Evolutionary conservation across 2,888 invertebrate genomes (phyloP), one percentile per base, ranked within the genome.

Genomic region (Eristalis tenax): DNA sequence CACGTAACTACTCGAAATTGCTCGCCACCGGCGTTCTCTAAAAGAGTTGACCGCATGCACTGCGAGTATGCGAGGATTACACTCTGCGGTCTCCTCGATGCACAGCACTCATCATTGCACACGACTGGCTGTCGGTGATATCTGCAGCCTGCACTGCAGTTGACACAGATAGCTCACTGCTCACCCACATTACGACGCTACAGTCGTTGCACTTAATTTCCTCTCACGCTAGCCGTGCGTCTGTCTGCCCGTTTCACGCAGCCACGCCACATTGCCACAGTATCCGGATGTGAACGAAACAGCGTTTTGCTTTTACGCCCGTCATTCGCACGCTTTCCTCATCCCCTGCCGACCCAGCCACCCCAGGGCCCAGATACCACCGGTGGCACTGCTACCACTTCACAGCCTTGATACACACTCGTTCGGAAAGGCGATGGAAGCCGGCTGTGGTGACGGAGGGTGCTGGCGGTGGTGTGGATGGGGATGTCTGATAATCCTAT

Each of bases 141-240:
- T 23, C 26, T 26, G 26, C 26, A 26, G 13, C 11, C 26, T 26
- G 26, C 26, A 26, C 15, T 59, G 59, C 59, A 59, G 13, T 59
- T 87, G 65, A 70, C 75, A 64, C 57, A 79, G 61, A 38, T 71
- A 43, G 28, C 74, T 38, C 64, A 32, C 59, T 66, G 28, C 74
- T 38, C 64, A 32, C 59, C 70, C 73, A 40, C 56, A 84, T 78
- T 57, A 64, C 38, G 63, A 28, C 32, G 26, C 11, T n/a, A 18
- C 8, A 22, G 13, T 22, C 56, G 35, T 35, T 28, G 28, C 28
- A 26, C 66, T 64, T 57, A 40, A 73, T 73, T 80, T 70, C 71
- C 79, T 59, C 50, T 23, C 23, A 59, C 26, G 59, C 59, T 6
- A 28, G 59, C 11, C 26, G 23, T 59, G 26, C 59, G 59, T 59